Evolutionary conservation across 1,140 invertebrate species (phyloP).

Genomic region (Odontomachus brunneus): DNA sequence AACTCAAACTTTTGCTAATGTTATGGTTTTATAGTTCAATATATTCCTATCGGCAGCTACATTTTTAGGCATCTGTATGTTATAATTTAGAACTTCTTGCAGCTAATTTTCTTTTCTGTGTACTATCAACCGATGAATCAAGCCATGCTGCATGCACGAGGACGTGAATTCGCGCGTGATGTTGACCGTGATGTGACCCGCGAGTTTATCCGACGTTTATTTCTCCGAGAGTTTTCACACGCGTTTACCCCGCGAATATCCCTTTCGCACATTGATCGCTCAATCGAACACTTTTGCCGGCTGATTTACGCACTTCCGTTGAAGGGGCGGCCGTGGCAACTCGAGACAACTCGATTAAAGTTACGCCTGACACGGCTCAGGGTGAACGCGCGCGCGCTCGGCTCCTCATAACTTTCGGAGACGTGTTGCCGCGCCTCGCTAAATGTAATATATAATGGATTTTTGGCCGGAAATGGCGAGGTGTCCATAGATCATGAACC

Average conservation of each 20-base stretch:
- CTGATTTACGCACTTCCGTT: conserved; percentile 73
- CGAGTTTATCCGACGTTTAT: not conserved
- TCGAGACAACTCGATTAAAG: conserved; percentile 79
- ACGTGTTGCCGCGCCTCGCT: conserved; percentile 71
- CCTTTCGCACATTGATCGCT: conserved; percentile 12
- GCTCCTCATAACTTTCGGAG: conserved; percentile 72
- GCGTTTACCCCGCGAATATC: conserved; percentile 2
- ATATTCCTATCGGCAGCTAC: no score
- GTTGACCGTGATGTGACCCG: no score
- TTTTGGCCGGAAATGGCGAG: conserved; percentile 81
- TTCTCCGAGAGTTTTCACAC: conserved; percentile 27
- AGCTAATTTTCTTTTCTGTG: no score
- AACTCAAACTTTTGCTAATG: no score
- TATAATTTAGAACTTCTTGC: no score
- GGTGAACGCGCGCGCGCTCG: conserved; percentile 9
- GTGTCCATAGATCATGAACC: conserved; percentile 82
- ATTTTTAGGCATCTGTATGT: no score
- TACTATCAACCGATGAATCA: no score
- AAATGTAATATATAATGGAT: conserved; percentile 83
- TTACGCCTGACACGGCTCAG: conserved; percentile 69
- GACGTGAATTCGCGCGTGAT: not conserved
- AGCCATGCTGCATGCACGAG: no score
- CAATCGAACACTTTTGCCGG: conserved; percentile 54
- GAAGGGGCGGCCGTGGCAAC: conserved; percentile 48
- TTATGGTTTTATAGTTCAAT: no score